Conservation (phyloP, 2,888 invertebrate genomes). For the Cheilosia soror region DNA sequence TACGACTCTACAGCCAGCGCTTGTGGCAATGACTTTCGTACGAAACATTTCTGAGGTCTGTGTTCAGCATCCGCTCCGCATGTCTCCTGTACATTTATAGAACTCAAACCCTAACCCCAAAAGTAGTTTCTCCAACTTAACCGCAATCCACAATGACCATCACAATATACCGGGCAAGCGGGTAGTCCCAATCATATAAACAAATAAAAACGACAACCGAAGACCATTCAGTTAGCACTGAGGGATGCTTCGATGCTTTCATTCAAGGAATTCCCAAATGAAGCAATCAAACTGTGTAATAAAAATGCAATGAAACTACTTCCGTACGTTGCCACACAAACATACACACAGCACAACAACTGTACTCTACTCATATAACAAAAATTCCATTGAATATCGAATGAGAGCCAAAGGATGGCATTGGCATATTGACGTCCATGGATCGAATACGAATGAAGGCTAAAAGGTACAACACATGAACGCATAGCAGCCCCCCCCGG, state of each 20-base stretch:
- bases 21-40: too few species aligned
- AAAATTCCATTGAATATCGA: conserved; percentile 70
- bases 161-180: too few species aligned
- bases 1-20: too few species aligned
- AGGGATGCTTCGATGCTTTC: conserved; percentile 29
- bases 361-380: conserved; percentile 10
- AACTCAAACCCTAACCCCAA: not conserved
- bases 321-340: conserved; percentile 29
- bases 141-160: conserved; percentile 31
- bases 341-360: not conserved
- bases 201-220: conserved; percentile 35
- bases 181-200: conserved; percentile 30
- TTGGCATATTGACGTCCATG: conserved; percentile 12
- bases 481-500: not conserved
- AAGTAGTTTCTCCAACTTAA: conserved; percentile 22
- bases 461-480: not conserved
- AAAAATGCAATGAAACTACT: conserved; percentile 70
- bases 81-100: not conserved
- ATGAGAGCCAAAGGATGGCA: conserved; percentile 35
- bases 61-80: not conserved
- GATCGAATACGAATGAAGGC: conserved; percentile 40
- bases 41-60: too few species aligned
- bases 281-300: conserved; percentile 72
- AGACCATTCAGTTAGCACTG: not conserved
- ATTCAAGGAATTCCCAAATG: conserved; percentile 67